phyloP scores from a whole-genome alignment of 2,888 invertebrate genomes.

The Lordiphosa fenestrarum region DNA sequence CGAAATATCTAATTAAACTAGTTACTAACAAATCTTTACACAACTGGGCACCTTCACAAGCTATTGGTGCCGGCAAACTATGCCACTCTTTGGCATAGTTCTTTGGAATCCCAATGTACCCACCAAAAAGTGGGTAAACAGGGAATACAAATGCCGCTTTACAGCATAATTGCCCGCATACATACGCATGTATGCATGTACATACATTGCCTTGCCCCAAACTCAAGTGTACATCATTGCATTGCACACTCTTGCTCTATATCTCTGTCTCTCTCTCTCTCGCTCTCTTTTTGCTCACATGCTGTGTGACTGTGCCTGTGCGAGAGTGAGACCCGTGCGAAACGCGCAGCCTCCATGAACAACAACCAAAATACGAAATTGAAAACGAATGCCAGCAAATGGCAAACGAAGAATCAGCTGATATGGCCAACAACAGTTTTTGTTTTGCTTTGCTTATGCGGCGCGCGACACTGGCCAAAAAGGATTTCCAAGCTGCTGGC shows the following conservation, averaged over 20 bases:
- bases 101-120: too few relatives aligned
- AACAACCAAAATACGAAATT: constrained; percentile 2
- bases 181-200: too few relatives aligned
- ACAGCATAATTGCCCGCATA: too few relatives aligned
- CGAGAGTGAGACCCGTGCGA: constrained; percentile 16
- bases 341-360: constrained; percentile 37
- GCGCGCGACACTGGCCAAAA: constrained; percentile 35
- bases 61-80: too few relatives aligned
- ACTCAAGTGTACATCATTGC: constrained; percentile 2
- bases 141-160: too few relatives aligned
- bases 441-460: constrained; percentile 32
- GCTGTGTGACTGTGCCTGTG: constrained; percentile 1
- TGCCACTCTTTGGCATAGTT: too few relatives aligned
- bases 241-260: not conserved
- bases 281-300: constrained; percentile 7
- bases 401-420: constrained; percentile 36
- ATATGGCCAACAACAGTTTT: constrained; percentile 25
- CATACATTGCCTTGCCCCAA: not conserved
- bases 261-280: not conserved
- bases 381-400: constrained; percentile 26
- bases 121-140: too few relatives aligned
- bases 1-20: too few relatives aligned
- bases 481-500: constrained; percentile 55
- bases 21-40: too few relatives aligned
- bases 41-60: too few relatives aligned